Evolutionary conservation across 2,113 vertebrate species (phyloP), one percentile per base, ranked within the genome.

Genomic region (Baryphthengus martii): DNA sequence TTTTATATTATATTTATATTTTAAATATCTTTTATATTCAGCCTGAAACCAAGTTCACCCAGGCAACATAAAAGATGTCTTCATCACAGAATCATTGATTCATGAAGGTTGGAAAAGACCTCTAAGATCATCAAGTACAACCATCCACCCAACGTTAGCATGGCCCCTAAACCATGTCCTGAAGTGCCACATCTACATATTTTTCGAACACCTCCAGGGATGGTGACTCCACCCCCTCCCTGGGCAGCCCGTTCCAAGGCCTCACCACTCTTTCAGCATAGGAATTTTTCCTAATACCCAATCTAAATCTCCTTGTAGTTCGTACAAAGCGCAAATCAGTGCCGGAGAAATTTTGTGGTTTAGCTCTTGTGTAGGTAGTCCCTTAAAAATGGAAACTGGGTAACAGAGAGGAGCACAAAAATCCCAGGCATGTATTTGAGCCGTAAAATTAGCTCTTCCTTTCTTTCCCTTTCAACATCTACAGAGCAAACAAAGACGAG

Each of bases 401-500:
- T 40, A 55, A 19, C 35, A 61, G 62, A 53, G 23, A 68, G 31
- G 25, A 87, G 21, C 71, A 85, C 8, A 58, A 31, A 81, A 88
- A 81, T 83, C 13, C 13, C 19, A 77, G 44, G 24, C 18, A 12
- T 18, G 17, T 85, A 10, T 76, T 89, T 84, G 45, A 90, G 28
- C n/a, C 75, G 16, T 66, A 68, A 68, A 73, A 5, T 40, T 66
- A 67, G 13, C 16, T 80, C 25, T 86, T 78, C 33, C 25, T 82
- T 71, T 85, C 24, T 47, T 62, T 92, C 29, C 44, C 40, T 89
- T 74, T 96, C 17, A 71, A 86, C n/a, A 72, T 50, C 86, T 79
- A 49, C 92, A 99, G 98, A 97, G 67, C 97, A 97, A 75, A 98
- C 97, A 62, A 98, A 89, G 85, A 97, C 97, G 3, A 98, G 98